These are phyloP conservation scores for Coenonympha arcania DNA, from an alignment of 2,888 invertebrate genomes.

Conservation along the genomic window DNA sequence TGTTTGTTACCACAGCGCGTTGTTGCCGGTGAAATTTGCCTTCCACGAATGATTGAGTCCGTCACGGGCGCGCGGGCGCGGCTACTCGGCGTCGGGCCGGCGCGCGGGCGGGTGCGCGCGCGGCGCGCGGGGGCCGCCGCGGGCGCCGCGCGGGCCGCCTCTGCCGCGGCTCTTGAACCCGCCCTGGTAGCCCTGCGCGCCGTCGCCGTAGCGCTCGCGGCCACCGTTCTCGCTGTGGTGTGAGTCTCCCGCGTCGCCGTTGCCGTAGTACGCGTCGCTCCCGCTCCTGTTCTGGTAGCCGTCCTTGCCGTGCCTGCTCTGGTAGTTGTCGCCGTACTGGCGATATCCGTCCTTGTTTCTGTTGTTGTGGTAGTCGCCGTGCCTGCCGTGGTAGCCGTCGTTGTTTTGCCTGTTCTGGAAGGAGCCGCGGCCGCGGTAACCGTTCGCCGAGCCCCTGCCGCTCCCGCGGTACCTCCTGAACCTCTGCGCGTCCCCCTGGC, in stretches of 20 bases:
- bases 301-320: conserved; percentile 51
- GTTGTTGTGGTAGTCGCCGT: conserved; percentile 50
- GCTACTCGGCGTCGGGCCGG: conserved; percentile 57
- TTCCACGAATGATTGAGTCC: conserved; percentile 76
- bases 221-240: conserved; percentile 68
- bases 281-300: conserved; percentile 45
- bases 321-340: conserved; percentile 50
- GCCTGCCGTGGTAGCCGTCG: conserved; percentile 51
- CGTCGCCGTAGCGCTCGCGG: conserved; percentile 65
- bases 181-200: conserved; percentile 68
- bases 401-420: conserved; percentile 48
- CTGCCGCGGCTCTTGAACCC: conserved; percentile 74
- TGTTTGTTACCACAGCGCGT: conserved; percentile 72
- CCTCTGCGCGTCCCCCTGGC: conserved; percentile 62
- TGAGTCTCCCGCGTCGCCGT: conserved; percentile 57
- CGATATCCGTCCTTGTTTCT: conserved; percentile 54
- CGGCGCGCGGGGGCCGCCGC: conserved; percentile 43
- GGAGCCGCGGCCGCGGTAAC: conserved; percentile 58
- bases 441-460: conserved; percentile 58
- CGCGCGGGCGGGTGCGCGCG: conserved; percentile 52
- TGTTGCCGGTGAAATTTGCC: conserved; percentile 82
- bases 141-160: conserved; percentile 46
- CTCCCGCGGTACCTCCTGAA: conserved; percentile 54
- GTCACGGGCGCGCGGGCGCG: conserved; percentile 36
- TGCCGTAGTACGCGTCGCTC: conserved; percentile 57